Percentiles rank a stretch among this genome's conserved stretches.
phyloP scores from a whole-genome alignment of 2,797 vertebrate species.

The Ciconia nigra region DNA sequence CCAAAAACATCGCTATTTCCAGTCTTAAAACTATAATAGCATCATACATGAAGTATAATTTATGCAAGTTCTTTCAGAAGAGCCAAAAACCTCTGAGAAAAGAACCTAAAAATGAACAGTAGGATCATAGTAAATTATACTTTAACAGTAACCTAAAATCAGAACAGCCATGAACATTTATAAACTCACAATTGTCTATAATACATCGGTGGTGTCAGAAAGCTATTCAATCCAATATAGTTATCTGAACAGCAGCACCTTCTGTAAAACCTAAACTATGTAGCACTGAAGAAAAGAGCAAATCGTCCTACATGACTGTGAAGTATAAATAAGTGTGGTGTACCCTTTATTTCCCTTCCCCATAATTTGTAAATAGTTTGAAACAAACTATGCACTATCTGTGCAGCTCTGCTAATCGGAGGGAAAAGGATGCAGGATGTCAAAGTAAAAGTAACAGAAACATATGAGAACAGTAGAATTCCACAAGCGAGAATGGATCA shows the following conservation, averaged over 20 bases:
- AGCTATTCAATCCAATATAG: background rate
- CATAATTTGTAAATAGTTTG: background rate
- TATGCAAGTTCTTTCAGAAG: background rate
- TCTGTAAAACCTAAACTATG: background rate
- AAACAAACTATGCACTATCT: background rate
- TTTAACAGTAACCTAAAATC: background rate
- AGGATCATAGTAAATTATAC: background rate
- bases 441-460: background rate
- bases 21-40: background rate
- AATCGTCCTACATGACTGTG: background rate
- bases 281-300: background rate
- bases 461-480: background rate
- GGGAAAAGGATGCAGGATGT: background rate
- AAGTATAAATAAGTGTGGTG: background rate
- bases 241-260: background rate
- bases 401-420: background rate
- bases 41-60: background rate
- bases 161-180: background rate
- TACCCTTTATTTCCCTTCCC: background rate
- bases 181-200: background rate
- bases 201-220: background rate
- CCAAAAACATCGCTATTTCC: background rate
- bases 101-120: background rate
- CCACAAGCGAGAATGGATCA: background rate
- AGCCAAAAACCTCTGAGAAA: background rate